Evolutionary conservation across 2,797 vertebrate genomes (phyloP), one percentile per base, ranked within the genome.

Genomic region (Hyperoplus lanceolatus): DNA sequence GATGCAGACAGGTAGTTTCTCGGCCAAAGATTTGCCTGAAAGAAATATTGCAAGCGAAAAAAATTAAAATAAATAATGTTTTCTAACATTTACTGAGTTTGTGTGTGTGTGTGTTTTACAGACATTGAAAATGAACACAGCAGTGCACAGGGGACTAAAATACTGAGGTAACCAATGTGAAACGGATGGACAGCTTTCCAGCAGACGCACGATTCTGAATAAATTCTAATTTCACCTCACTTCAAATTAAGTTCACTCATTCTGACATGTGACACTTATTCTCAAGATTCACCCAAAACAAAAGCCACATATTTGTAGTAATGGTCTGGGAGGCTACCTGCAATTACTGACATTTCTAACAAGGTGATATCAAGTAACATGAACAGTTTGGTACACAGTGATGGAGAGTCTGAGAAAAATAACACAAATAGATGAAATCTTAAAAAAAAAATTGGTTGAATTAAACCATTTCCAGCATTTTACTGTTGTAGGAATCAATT

Each of bases 201-300:
- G 77, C 78, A 82, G 89, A 93, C 90, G 90, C 81, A 82, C 68
- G 87, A 89, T 89, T 90, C 87, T 79, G 88, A 93, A 93, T 91
- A 90, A 90, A 91, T 90, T 90, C 89, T 87, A 87, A 93, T 92
- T 91, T 89, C 74, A 73, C 76, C 86, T 93, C 89, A 89, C 87
- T 87, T 90, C 90, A 91, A 85, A 90, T 91, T 84, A 90, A 83
- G 82, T 82, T 91, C 83, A 92, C 85, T 87, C 45, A 61, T 68
- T 84, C 79, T 88, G 93, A 93, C 90, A 90, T 90, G 84, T 93
- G 92, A 91, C 93, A 93, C 87, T 91, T 90, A 86, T 85, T 92
- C 78, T 89, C 81, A 87, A 66, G 78, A 75, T 83, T 90, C 83
- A 82, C 75, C 70, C 14, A 9, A 8, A 3, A n/a, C 62, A 18